These are phyloP conservation scores for Luscinia megarhynchos DNA, from an alignment of 2,797 vertebrate genomes.

Conservation along the genomic window DNA sequence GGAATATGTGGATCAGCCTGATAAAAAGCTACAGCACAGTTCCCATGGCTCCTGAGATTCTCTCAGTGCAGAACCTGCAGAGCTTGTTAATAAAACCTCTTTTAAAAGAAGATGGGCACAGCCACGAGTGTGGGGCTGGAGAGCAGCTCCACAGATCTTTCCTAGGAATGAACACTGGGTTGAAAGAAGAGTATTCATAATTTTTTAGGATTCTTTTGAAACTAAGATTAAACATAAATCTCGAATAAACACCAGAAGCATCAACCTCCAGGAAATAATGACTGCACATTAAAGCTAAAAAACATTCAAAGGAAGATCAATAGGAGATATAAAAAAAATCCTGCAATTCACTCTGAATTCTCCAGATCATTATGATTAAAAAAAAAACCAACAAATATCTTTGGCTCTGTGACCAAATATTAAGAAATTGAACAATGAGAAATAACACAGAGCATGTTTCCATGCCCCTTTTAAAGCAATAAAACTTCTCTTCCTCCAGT, in stretches of 20 bases:
- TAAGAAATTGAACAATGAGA: not conserved
- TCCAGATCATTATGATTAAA: not conserved
- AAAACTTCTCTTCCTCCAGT: not conserved
- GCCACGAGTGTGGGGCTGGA: not conserved
- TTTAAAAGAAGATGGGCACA: not conserved
- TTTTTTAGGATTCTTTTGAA: not conserved
- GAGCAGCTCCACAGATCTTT: not conserved
- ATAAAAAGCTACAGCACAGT: not conserved
- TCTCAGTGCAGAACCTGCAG: not conserved
- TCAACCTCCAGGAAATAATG: constrained; percentile 1
- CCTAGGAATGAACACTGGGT: not conserved
- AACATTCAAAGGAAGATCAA: not conserved
- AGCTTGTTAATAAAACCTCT: not conserved
- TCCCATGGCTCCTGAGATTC: not conserved
- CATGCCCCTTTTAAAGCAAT: not conserved
- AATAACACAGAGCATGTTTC: not conserved
- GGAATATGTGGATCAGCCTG: not conserved
- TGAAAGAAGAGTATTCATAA: not conserved
- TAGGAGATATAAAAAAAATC: not conserved
- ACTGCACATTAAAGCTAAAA: not conserved
- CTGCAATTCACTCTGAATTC: not conserved
- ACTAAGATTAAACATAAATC: not conserved
- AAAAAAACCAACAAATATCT: not conserved
- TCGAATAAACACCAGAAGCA: not conserved
- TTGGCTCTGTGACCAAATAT: not conserved